Evolutionary conservation across 2,113 vertebrate genomes (phyloP).

Genomic region (Erythrocercus mccallii): DNA sequence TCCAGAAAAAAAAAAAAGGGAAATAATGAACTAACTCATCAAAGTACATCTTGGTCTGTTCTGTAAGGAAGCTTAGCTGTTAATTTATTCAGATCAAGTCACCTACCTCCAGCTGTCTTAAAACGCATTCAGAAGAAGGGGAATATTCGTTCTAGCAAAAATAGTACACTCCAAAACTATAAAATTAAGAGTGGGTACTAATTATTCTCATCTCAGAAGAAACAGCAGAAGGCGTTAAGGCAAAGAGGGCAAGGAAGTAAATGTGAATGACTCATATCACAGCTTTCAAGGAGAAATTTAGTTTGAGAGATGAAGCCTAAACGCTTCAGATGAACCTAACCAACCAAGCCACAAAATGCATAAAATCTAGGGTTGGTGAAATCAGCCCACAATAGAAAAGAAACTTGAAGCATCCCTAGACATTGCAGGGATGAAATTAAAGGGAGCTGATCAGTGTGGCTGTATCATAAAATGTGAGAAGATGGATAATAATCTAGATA

Average conservation of each 20-base stretch:
- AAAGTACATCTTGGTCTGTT: not conserved
- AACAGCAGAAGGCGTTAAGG: not conserved
- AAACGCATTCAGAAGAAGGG: not conserved
- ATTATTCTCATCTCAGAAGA: constrained; percentile 10
- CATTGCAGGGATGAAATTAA: not conserved
- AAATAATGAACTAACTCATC: not conserved
- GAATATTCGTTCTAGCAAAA: not conserved
- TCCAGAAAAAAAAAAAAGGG: not conserved
- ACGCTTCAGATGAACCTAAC: not conserved
- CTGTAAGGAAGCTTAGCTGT: not conserved
- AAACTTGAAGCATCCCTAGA: not conserved
- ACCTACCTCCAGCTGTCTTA: not conserved
- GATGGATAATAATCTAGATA: not conserved
- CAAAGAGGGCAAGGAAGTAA: not conserved
- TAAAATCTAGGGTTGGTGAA: not conserved
- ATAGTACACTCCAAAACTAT: not conserved
- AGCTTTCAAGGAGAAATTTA: not conserved
- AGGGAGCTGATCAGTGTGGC: not conserved
- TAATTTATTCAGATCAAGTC: not conserved
- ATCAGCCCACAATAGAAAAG: not conserved
- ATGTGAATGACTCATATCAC: not conserved
- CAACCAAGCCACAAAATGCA: not conserved
- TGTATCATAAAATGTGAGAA: not conserved
- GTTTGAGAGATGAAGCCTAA: not conserved
- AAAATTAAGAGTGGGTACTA: not conserved